Conservation (phyloP, 2,888 invertebrate genomes). For the Drosophila prolongata region DNA sequence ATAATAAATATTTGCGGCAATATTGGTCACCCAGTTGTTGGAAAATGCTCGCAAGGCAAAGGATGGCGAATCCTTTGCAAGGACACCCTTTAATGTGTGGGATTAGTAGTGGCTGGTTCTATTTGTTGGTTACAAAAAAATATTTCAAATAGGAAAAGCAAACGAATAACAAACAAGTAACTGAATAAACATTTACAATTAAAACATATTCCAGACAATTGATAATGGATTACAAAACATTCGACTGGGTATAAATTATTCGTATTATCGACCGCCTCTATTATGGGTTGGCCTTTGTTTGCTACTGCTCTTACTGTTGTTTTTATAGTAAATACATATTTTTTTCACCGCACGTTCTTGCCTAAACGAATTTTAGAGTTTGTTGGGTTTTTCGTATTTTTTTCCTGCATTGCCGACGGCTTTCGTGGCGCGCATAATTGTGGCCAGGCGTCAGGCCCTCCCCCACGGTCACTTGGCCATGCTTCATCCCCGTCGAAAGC, state of each 20-base stretch:
- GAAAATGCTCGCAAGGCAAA: slow-evolving; percentile 17
- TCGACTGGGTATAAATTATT: neutral
- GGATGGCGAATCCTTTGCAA: neutral
- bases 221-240: neutral
- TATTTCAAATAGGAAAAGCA: neutral
- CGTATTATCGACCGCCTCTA: neutral
- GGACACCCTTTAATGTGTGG: neutral
- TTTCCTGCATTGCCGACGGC: slow-evolving; percentile 48
- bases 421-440: slow-evolving; percentile 73
- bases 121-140: neutral
- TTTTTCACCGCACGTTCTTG: slow-evolving; percentile 15
- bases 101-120: neutral
- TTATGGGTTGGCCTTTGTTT: slow-evolving; percentile 17
- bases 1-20: slow-evolving; percentile 74
- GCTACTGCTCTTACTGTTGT: neutral
- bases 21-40: slow-evolving; percentile 50
- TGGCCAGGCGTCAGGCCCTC: slow-evolving; percentile 45
- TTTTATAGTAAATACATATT: slow-evolving; percentile 7
- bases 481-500: slow-evolving; percentile 41
- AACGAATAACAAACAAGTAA: neutral
- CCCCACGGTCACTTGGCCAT: slow-evolving; percentile 28
- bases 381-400: slow-evolving; percentile 46
- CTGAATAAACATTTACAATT: no score
- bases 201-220: no score
- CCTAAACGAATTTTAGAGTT: slow-evolving; percentile 67